Base-by-base conservation (phyloP, 2,113 vertebrate species). In the Cyphomyrus discorhynchus region DNA sequence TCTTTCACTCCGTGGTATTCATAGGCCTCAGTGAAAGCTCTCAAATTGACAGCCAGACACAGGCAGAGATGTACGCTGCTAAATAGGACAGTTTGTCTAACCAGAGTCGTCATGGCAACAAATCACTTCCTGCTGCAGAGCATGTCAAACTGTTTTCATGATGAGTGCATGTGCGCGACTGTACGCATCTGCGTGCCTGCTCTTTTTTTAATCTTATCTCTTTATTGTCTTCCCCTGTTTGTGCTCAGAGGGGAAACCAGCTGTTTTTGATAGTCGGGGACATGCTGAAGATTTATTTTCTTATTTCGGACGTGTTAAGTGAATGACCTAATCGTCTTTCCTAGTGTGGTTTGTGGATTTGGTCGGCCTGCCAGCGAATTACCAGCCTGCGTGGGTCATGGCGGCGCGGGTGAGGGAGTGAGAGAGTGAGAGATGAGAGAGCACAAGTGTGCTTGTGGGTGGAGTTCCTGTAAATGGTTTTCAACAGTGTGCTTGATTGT, bases 71-170 rank as follows among this genome's bases (percentile, higher is more conserved):
- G 52, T 62, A 45, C 10, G 19, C 53, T 24, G 56, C 35, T 62
- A 27, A 88, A 42, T 42, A 88, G 53, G 53, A 88, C 53, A 52
- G 85, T 86, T 53, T 52, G 39, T 88, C 87, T 62, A 62, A 88
- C 87, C 53, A 88, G 49, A 45, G 87, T 62, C 39, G 87, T 66
- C 87, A 88, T 88, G 53, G 87, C 87, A 88, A 88, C 87, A 88
- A 66, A 45, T 88, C 87, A 88, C 87, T 88, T 62, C 87, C 87
- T 62, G 52, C 87, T 88, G 53, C 52, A 45, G 9, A 21, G 87
- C 39, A 45, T 88, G 52, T 88, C 56, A 62, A 46, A 88, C 87
- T 58, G 52, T n/a, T 24, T 88, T 66, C 39, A 45, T 45, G 39
- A 42, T 31, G 74, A 31, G 49, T 3, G 21, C 9, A 21, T 82